phyloP scores from a whole-genome alignment of 2,888 invertebrate genomes.

The Sipunculus nudus region DNA sequence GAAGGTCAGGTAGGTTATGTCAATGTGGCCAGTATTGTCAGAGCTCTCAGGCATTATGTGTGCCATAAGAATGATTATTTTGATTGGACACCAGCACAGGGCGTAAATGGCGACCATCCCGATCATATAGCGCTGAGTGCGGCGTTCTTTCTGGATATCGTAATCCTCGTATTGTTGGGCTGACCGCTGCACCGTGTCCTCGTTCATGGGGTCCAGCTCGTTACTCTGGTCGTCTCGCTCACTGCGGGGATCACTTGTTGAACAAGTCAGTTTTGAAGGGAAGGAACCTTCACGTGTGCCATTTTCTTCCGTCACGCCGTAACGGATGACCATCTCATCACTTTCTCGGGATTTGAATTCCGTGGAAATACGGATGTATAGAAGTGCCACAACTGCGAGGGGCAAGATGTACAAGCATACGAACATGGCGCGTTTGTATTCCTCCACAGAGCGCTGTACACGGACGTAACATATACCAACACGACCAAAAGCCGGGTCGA shows the following conservation, averaged over 20 bases:
- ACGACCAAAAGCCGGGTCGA: constrained; percentile 57
- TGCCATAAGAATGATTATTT: constrained; percentile 73
- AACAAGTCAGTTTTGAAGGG: too few relatives aligned
- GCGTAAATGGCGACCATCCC: constrained; percentile 76
- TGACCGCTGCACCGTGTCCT: constrained; percentile 37
- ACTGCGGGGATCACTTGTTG: too few relatives aligned
- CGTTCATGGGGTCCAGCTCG: constrained; percentile 69
- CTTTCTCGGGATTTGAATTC: constrained; percentile 68
- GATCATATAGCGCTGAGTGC: constrained; percentile 76
- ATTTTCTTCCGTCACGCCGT: too few relatives aligned
- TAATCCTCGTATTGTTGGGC: constrained; percentile 57
- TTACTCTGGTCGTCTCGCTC: constrained; percentile 49
- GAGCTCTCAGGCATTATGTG: constrained; percentile 76
- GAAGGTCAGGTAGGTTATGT: constrained; percentile 76
- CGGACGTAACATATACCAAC: constrained; percentile 60
- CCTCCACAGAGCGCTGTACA: constrained; percentile 54
- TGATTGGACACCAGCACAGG: constrained; percentile 76
- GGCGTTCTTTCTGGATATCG: constrained; percentile 71
- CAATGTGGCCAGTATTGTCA: constrained; percentile 75
- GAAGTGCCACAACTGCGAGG: constrained; percentile 72
- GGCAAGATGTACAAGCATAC: constrained; percentile 70
- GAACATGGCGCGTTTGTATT: constrained; percentile 63
- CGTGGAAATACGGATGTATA: constrained; percentile 75
- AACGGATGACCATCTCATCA: not conserved
- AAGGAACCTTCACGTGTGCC: too few relatives aligned